phyloP scores from a whole-genome alignment of 2,888 invertebrate genomes.

The Nephrotoma appendiculata region DNA sequence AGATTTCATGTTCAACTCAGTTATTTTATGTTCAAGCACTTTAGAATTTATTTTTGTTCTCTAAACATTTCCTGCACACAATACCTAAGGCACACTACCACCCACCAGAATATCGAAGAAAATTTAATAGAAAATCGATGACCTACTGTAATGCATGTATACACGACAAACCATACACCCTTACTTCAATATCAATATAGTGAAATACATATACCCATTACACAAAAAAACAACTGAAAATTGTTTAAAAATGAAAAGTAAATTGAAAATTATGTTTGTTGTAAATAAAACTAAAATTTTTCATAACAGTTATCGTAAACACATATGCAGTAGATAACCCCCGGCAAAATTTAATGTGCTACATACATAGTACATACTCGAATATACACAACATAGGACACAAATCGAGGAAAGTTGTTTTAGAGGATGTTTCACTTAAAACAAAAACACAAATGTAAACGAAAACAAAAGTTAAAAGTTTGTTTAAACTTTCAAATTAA shows the following conservation, averaged over 20 bases:
- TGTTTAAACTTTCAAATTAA: background rate
- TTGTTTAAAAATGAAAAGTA: background rate
- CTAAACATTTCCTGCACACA: background rate
- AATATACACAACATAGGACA: too few species aligned
- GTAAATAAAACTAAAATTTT: background rate
- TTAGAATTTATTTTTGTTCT: background rate
- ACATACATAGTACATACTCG: too few species aligned
- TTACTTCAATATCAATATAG: background rate
- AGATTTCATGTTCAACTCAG: background rate
- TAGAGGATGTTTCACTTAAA: background rate
- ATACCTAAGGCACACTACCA: background rate
- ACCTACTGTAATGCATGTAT: background rate
- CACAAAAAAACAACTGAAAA: background rate
- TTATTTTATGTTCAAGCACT: background rate
- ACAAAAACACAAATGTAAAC: background rate
- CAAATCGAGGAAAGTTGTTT: background rate
- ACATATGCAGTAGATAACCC: background rate
- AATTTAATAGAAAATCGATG: background rate
- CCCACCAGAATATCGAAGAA: background rate
- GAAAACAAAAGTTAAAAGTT: background rate
- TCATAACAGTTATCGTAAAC: background rate
- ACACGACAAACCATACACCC: background rate
- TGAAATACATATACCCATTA: background rate
- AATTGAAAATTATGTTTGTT: background rate
- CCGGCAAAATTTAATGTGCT: too few species aligned